phyloP scores from a whole-genome alignment of 2,113 vertebrate species.

The Thalassarche chlororhynchos region DNA sequence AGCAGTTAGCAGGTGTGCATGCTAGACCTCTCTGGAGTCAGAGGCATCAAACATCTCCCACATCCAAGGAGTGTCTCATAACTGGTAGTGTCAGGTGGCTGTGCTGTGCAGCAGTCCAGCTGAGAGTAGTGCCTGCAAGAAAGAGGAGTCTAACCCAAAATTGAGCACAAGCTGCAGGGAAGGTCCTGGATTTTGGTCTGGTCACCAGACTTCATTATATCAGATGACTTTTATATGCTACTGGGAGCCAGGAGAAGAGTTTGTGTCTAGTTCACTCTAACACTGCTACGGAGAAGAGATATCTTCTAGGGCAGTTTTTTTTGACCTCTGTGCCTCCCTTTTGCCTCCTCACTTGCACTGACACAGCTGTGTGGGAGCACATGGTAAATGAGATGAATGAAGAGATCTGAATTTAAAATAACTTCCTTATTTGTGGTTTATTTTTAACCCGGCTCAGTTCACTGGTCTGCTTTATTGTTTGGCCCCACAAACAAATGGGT shows the following conservation, averaged over 20 bases:
- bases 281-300: not conserved
- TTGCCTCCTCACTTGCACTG: not conserved
- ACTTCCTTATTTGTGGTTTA: conserved; percentile 18
- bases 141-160: not conserved
- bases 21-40: not conserved
- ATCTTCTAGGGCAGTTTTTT: not conserved
- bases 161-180: not conserved
- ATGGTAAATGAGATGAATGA: not conserved
- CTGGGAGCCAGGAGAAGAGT: not conserved
- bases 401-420: not conserved
- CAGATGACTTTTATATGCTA: not conserved
- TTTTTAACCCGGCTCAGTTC: not conserved
- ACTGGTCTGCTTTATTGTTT: not conserved
- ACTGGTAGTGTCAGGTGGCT: not conserved
- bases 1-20: accelerated
- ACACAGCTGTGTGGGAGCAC: not conserved
- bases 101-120: not conserved
- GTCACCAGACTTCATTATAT: not conserved
- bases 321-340: not conserved
- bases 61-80: not conserved
- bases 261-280: not conserved
- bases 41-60: not conserved
- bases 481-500: not conserved
- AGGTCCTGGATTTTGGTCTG: not conserved
- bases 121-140: not conserved